Percentiles rank a stretch among this genome's conserved stretches.
Evolutionary conservation across 2,113 vertebrate species (phyloP).

Genomic region (Cettia cetti): DNA sequence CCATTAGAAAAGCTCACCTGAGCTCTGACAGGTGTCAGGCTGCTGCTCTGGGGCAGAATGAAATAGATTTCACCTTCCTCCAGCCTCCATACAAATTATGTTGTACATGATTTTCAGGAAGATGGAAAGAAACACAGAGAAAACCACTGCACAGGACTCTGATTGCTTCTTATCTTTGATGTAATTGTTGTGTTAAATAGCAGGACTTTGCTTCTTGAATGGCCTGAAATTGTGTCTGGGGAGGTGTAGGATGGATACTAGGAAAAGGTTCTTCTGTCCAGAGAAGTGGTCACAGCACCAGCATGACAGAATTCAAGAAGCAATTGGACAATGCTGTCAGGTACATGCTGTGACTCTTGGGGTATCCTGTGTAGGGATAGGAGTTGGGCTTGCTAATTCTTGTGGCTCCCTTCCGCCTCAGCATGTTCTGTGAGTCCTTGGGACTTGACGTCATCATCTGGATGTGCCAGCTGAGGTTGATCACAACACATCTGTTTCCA

Average conservation of each 20-base stretch:
- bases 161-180: background rate
- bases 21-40: background rate
- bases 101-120: background rate
- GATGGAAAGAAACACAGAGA: background rate
- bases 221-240: background rate
- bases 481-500: background rate
- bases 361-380: background rate
- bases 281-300: background rate
- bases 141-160: background rate
- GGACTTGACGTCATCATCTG: background rate
- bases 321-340: background rate
- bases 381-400: background rate
- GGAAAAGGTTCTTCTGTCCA: background rate
- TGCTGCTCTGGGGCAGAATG: background rate
- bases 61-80: background rate
- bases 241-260: background rate
- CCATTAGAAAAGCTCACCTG: background rate
- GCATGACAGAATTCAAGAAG: background rate
- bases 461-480: background rate
- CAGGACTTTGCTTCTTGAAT: background rate
- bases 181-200: background rate
- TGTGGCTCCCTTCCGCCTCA: background rate
- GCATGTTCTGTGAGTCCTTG: background rate
- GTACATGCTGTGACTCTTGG: background rate
- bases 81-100: background rate